phyloP scores from a whole-genome alignment of 1,140 invertebrate species.

The Drosophila navojoa region DNA sequence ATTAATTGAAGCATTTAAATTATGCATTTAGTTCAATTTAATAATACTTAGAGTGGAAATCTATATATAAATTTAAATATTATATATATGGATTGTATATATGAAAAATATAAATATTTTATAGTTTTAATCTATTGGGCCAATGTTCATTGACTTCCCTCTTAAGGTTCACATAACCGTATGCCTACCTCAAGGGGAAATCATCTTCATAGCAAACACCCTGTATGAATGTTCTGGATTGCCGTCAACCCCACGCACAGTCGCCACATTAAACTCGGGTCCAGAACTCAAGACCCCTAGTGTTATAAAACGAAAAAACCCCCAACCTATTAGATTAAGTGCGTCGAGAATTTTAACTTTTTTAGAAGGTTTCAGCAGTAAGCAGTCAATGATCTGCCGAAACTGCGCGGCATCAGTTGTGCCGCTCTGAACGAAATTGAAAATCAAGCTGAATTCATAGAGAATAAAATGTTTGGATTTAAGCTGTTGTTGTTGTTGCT shows the following conservation, averaged over 20 bases:
- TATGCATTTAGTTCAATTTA: too few species aligned
- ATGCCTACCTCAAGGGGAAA: not conserved
- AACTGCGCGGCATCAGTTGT: not conserved
- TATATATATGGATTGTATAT: too few species aligned
- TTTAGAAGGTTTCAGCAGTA: conserved; percentile 3
- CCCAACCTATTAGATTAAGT: not conserved
- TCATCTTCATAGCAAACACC: not conserved
- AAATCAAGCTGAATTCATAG: not conserved
- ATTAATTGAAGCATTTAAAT: too few species aligned
- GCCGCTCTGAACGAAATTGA: not conserved
- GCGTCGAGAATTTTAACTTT: not conserved
- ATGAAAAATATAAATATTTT: too few species aligned
- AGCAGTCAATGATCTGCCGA: conserved; percentile 2
- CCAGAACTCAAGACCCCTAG: conserved; percentile 6
- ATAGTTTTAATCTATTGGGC: too few species aligned
- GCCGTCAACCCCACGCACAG: not conserved
- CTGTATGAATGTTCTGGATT: not conserved
- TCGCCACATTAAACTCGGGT: not conserved
- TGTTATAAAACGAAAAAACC: not conserved
- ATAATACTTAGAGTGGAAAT: too few species aligned
- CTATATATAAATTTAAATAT: too few species aligned
- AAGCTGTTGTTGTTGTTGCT: not conserved
- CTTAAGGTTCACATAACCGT: too few species aligned
- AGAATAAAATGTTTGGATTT: not conserved
- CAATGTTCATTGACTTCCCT: too few species aligned